These are phyloP conservation scores for Cephonodes hylas DNA, from an alignment of 2,888 invertebrate species.

Conservation along the genomic window DNA sequence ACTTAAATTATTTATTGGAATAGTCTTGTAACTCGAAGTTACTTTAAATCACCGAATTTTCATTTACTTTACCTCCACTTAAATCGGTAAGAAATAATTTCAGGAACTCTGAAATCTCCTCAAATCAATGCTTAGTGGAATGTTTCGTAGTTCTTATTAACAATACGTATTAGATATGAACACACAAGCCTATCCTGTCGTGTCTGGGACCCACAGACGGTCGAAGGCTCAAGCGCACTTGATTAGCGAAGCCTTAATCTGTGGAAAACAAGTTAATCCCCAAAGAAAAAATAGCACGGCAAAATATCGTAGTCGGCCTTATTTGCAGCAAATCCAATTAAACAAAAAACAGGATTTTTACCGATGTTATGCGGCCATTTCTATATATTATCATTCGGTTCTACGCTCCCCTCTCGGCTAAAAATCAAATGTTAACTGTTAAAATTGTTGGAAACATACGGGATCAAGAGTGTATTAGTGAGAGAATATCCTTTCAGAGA, in stretches of 20 bases:
- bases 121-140: neutral
- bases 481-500: constrained; percentile 19
- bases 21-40: too few species aligned
- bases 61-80: too few species aligned
- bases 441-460: constrained; percentile 32
- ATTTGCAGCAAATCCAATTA: constrained; percentile 32
- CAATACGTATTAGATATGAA: neutral
- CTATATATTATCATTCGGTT: constrained; percentile 63
- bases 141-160: neutral
- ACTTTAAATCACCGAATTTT: too few species aligned
- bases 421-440: constrained; percentile 74
- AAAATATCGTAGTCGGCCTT: constrained; percentile 44
- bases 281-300: constrained; percentile 43
- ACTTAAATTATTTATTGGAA: neutral
- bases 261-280: constrained; percentile 54
- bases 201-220: constrained; percentile 48
- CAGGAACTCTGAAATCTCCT: neutral
- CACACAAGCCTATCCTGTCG: constrained; percentile 59
- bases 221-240: constrained; percentile 54
- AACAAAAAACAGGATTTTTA: constrained; percentile 57
- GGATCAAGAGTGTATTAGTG: constrained; percentile 20
- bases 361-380: constrained; percentile 64
- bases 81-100: too few species aligned
- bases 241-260: constrained; percentile 66
- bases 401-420: constrained; percentile 79